Evolutionary conservation across 2,797 vertebrate species (phyloP), one percentile per base, ranked within the genome.

Genomic region (Melanotaenia pygmaea): DNA sequence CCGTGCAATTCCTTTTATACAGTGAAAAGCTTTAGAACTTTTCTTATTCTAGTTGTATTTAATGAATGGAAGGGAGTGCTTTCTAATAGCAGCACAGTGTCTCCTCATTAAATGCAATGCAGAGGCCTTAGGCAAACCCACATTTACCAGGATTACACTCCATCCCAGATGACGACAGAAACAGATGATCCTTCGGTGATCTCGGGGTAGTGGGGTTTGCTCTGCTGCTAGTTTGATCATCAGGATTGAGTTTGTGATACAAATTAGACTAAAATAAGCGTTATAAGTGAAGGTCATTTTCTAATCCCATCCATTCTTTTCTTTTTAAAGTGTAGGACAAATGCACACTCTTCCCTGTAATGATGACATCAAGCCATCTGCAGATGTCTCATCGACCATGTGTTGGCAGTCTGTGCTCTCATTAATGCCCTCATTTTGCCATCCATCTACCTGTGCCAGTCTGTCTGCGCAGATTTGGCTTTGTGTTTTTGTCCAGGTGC

Each of bases 331-430:
- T 51, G 18, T 60, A 43, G 32, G 61, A 68, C 32, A 67, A 60
- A 51, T n/a, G 7, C 45, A 56, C 34, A n/a, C 34, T 38, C 11
- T 24, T 72, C 14, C 66, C 68, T 40, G 62, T 80, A 80, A 78
- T 72, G 76, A 86, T 83, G 80, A 82, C 81, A 89, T 82, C 58
- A 64, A 70, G 79, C 87, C 87, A 82, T 90, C 90, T 87, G 85
- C 74, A 84, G 65, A 51, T 62, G 67, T 63, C 69, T 72, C 64
- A 11, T 78, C 80, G 62, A 28, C 79, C 70, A 22, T 79, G 82
- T 80, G 89, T 60, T 64, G 79, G 79, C 30, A 9, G 62, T 70
- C 72, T 56, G 60, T 67, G 77, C 70, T 77, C 79, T 87, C 88
- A 87, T 89, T 89, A 87, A 86, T 83, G 85, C 51, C 79, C 77